Percentiles rank a stretch among this genome's conserved stretches.
Conservation (phyloP, 2,888 invertebrate species). For the Sphaeridia pumilis region DNA sequence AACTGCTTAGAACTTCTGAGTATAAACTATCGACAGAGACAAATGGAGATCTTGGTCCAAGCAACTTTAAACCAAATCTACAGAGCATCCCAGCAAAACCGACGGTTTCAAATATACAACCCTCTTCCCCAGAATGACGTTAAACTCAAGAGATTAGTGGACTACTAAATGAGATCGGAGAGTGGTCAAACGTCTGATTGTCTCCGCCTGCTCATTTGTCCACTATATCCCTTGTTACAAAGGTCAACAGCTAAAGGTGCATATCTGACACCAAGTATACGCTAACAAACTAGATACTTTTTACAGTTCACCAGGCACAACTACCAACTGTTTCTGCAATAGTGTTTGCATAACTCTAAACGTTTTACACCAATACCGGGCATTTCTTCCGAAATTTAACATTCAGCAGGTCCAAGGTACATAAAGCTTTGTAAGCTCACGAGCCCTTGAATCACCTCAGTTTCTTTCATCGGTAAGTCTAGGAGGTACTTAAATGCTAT, state of each 20-base stretch:
- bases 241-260: too few relatives aligned
- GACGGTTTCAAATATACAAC: conserved; percentile 3
- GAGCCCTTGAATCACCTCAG: neutral
- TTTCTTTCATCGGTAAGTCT: too few relatives aligned
- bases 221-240: conserved; percentile 36
- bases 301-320: neutral
- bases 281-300: too few relatives aligned
- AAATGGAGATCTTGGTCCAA: too few relatives aligned
- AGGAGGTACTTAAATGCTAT: too few relatives aligned
- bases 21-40: too few relatives aligned
- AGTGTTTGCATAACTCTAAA: neutral
- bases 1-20: too few relatives aligned
- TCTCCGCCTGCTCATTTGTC: conserved; percentile 38
- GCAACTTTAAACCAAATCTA: too few relatives aligned
- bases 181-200: conserved; percentile 38
- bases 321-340: neutral
- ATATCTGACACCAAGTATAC: too few relatives aligned
- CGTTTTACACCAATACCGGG: conserved; percentile 1
- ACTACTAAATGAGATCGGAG: conserved; percentile 38
- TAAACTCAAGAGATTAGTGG: conserved; percentile 35
- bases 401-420: neutral
- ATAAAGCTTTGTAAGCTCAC: neutral
- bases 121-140: too few relatives aligned
- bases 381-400: neutral
- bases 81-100: too few relatives aligned